phyloP scores from a whole-genome alignment of 2,888 invertebrate species.

The Nysson spinosus region DNA sequence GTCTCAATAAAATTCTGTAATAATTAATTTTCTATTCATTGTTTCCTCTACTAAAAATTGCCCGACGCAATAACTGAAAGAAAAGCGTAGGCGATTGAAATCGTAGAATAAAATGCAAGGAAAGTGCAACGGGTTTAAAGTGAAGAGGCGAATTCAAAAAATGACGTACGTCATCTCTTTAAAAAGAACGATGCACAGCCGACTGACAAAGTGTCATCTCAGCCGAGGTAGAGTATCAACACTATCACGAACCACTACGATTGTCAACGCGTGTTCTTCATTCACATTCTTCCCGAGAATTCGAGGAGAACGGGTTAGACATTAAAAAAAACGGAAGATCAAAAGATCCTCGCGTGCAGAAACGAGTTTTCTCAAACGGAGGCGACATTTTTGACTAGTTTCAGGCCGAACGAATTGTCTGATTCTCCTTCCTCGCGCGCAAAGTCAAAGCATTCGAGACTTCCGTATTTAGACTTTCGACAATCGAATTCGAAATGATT shows the following conservation, averaged over 20 bases:
- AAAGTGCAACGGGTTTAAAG: background rate
- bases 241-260: conserved; percentile 15
- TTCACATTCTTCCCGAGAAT: conserved; percentile 37
- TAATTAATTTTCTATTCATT: too few relatives aligned
- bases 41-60: too few relatives aligned
- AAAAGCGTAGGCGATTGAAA: too few relatives aligned
- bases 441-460: background rate
- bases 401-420: background rate
- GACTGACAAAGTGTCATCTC: conserved; percentile 11
- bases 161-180: conserved; percentile 28
- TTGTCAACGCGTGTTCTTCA: conserved; percentile 28
- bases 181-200: conserved; percentile 28
- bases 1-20: too few relatives aligned
- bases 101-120: too few relatives aligned
- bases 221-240: conserved; percentile 22
- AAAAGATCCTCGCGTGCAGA: conserved; percentile 18
- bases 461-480: background rate
- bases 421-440: background rate
- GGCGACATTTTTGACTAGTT: conserved; percentile 17
- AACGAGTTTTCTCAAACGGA: conserved; percentile 28
- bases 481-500: background rate
- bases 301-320: conserved; percentile 36
- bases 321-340: conserved; percentile 32
- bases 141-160: conserved; percentile 7
- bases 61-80: too few relatives aligned